phyloP scores from a whole-genome alignment of 2,113 vertebrate genomes.

The Sialia sialis region DNA sequence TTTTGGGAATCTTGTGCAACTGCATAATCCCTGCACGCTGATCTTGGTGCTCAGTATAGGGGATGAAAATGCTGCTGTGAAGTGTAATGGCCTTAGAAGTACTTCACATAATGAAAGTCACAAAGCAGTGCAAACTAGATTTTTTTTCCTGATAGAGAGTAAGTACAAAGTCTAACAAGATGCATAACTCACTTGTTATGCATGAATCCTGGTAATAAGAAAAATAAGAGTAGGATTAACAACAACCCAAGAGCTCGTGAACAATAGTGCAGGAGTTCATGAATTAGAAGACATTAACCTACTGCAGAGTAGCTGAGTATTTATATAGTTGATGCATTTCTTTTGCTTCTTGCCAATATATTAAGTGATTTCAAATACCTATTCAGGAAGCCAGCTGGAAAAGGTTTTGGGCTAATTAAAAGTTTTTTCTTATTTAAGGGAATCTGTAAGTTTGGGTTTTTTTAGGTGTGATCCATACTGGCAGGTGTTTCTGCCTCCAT shows the following conservation, averaged over 20 bases:
- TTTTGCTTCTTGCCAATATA: background rate
- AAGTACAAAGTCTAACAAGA: background rate
- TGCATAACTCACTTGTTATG: background rate
- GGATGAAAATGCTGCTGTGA: background rate
- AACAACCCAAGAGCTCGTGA: background rate
- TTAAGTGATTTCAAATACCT: background rate
- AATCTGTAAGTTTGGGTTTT: background rate
- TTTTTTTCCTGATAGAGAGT: accelerated
- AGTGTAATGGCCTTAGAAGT: background rate
- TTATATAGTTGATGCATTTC: background rate
- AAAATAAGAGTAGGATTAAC: background rate
- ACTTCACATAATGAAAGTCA: background rate
- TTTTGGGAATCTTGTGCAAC: background rate
- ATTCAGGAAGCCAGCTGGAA: background rate
- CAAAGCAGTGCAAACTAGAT: background rate
- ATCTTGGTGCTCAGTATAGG: background rate
- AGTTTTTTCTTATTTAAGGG: background rate
- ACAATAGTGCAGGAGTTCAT: background rate
- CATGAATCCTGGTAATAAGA: background rate
- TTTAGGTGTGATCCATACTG: background rate
- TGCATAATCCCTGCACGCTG: background rate
- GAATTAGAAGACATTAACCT: background rate
- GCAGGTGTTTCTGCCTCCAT: background rate
- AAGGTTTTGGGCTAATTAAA: background rate
- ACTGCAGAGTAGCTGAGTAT: background rate